Evolutionary conservation across 2,113 vertebrate species (phyloP).

Genomic region (Cricetomys ansorgei): DNA sequence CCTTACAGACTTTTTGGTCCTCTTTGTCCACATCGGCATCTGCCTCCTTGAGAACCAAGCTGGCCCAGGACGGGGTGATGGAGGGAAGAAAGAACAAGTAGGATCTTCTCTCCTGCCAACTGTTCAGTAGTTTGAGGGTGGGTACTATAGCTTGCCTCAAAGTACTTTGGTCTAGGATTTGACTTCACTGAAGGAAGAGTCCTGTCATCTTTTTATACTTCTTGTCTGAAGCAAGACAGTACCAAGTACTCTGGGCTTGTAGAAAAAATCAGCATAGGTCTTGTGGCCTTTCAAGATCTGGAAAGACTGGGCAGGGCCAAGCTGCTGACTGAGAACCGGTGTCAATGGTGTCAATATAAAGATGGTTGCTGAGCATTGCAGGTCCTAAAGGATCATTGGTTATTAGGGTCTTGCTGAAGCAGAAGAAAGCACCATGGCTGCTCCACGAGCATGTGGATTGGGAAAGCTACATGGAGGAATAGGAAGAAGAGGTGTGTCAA

Average conservation of each 20-base stretch:
- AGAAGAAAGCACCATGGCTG: not conserved
- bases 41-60: not conserved
- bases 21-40: not conserved
- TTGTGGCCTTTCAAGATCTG: not conserved
- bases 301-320: not conserved
- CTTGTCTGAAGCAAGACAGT: not conserved
- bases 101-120: not conserved
- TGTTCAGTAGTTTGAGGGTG: not conserved
- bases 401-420: not conserved
- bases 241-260: not conserved
- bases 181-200: not conserved
- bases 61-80: not conserved
- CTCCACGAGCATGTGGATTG: not conserved
- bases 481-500: not conserved
- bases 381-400: not conserved
- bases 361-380: not conserved
- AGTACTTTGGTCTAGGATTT: not conserved
- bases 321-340: not conserved
- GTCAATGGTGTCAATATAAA: not conserved
- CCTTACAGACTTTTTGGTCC: not conserved
- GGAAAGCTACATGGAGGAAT: not conserved
- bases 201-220: not conserved
- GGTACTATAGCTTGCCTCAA: not conserved
- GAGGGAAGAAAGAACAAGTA: not conserved
- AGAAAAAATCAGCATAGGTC: not conserved